phyloP scores from a whole-genome alignment of 2,113 vertebrate genomes.

The Lagopus leucura region DNA sequence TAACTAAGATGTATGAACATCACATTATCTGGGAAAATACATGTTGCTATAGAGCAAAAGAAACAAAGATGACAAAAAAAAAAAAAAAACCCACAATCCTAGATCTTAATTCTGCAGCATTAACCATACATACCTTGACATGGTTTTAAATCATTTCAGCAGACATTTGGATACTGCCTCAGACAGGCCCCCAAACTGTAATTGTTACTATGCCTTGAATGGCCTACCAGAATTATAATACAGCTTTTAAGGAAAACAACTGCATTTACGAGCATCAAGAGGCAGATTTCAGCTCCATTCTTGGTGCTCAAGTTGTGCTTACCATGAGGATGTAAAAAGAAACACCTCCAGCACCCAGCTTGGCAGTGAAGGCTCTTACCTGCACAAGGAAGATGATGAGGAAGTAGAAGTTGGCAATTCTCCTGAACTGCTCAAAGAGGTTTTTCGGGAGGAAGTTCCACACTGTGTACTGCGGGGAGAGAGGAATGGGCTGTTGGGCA shows the following conservation, averaged over 20 bases:
- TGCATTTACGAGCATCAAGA: not conserved
- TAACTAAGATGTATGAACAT: not conserved
- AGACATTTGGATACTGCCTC: not conserved
- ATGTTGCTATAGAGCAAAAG: not conserved
- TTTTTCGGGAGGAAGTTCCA: constrained; percentile 99
- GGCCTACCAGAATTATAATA: not conserved
- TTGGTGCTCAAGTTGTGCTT: not conserved
- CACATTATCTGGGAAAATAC: not conserved
- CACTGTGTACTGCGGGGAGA: constrained; percentile 89
- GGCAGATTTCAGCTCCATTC: not conserved
- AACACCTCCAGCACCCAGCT: not conserved
- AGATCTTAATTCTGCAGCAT: not conserved
- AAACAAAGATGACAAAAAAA: not conserved
- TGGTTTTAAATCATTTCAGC: not conserved
- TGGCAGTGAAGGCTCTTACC: constrained; percentile 79
- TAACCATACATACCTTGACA: not conserved
- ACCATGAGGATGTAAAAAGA: not conserved
- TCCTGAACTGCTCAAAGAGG: constrained; percentile 97
- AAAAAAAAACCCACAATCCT: not conserved
- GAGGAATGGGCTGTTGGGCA: not conserved
- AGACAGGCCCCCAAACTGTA: not conserved
- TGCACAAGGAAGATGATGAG: constrained; percentile 99
- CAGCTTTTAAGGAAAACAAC: not conserved
- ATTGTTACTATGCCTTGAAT: not conserved
- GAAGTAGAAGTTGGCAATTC: constrained; percentile 99